phyloP scores from a whole-genome alignment of 2,797 vertebrate species.

The Arctocebus calabarensis region DNA sequence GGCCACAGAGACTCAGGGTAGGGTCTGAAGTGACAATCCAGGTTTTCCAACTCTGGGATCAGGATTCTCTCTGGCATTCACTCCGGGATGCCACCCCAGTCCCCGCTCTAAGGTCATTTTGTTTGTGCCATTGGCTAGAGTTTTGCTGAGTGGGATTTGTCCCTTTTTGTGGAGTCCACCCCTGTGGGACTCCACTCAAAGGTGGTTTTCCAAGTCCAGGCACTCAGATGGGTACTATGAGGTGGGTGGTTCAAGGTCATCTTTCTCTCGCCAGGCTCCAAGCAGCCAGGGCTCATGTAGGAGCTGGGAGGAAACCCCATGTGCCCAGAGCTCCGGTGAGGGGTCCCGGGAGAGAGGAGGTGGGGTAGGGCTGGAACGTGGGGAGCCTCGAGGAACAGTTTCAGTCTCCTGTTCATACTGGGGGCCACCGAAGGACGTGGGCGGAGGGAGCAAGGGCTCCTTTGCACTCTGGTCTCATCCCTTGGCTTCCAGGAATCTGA shows the following conservation, averaged over 20 bases:
- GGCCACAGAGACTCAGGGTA: rapidly evolving
- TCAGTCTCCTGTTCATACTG: neutral
- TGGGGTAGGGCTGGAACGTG: rapidly evolving
- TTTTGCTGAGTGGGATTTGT: neutral
- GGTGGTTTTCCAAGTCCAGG: neutral
- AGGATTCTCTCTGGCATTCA: neutral
- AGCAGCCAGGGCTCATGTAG: rapidly evolving
- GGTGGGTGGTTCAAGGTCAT: neutral
- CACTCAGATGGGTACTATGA: neutral
- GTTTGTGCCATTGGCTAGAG: rapidly evolving
- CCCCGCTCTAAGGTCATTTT: neutral
- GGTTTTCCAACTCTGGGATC: rapidly evolving
- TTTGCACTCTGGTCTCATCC: neutral
- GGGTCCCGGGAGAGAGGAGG: neutral
- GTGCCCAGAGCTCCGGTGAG: neutral
- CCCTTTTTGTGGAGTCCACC: too few species aligned
- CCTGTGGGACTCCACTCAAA: neutral
- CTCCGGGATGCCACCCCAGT: neutral
- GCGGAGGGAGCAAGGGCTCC: rapidly evolving
- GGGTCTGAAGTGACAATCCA: neutral
- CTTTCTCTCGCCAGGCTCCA: neutral
- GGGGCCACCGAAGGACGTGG: neutral
- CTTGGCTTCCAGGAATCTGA: neutral
- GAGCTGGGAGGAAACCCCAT: neutral
- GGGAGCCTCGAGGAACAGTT: neutral